Base-by-base conservation (phyloP, 2,888 invertebrate species). In the Drosophila peninsularis region DNA sequence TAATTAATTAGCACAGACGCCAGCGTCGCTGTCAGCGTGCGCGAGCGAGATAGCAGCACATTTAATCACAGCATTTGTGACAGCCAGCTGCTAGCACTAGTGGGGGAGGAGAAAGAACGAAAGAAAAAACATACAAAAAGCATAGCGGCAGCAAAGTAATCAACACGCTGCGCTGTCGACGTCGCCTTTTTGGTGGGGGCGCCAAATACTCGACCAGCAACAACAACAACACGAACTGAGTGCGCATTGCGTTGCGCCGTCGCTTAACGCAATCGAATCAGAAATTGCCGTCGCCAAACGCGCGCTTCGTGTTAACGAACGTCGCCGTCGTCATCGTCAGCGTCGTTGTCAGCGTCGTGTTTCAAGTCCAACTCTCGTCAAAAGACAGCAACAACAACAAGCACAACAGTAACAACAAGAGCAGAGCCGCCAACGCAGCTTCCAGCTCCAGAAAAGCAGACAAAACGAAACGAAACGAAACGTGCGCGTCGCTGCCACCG, bases 241-340 rank as follows among this genome's bases (percentile, higher is more conserved):
- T 78, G 89, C 86, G 82, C 86, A 80, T 60, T 75, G 74, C 82
- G 80, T 58, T 80, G 81, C 84, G 85, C 89, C 82, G 85, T 86
- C 85, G 84, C 89, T 75, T 75, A 80, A 86, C 83, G 84, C 80
- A 86, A 80, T 83, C 87, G 88, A 87, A 84, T 88, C 89, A 87
- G 89, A 85, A 83, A 82, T 84, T 82, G 82, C 89, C 85, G 85
- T 89, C 85, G 85, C 89, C 81, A 86, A 82, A 84, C 73, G 80
- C 80, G 77, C 69, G 75, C 87, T 78, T 85, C 86, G 89, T 84
- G 80, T 88, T 70, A 71, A 70, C 78, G 73, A 77, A 74, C 78
- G 75, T 66, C 71, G 69, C 34, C 68, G 71, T 69, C 37, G n/a
- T 21, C 50, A 21, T 50, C 50, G 52, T 64, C 82, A 71, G 69